Percentiles rank a stretch among this genome's conserved stretches.
phyloP scores from a whole-genome alignment of 92 coral and sea anemone genomes.

The Umimayanthus kanabou region DNA sequence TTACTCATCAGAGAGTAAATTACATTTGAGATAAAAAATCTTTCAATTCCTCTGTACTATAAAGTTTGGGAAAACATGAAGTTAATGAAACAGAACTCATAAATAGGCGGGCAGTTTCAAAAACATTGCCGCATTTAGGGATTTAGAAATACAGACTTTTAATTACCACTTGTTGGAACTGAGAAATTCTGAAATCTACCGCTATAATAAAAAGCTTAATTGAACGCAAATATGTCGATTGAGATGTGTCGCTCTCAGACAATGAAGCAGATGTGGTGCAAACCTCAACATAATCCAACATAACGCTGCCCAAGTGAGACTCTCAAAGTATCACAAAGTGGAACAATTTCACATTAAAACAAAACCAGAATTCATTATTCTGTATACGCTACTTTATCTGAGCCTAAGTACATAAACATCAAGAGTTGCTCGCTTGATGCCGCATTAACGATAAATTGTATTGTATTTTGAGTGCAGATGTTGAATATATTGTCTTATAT shows the following conservation, averaged over 20 bases:
- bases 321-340: not conserved
- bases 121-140: not conserved
- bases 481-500: constrained; percentile 19
- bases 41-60: not conserved
- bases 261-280: not conserved
- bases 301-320: not conserved
- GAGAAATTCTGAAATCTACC: constrained; percentile 8
- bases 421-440: not conserved
- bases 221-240: not conserved
- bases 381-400: not conserved
- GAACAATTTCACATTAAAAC: not conserved
- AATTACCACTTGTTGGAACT: not conserved
- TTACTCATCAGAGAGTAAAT: not conserved
- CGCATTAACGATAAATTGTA: not conserved
- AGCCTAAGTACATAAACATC: not conserved
- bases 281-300: not conserved
- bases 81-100: not conserved
- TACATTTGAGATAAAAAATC: not conserved
- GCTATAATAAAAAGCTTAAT: constrained; percentile 18
- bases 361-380: not conserved
- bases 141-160: not conserved
- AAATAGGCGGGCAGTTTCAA: not conserved
- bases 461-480: constrained; percentile 17
- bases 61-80: not conserved
- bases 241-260: not conserved